phyloP scores from a whole-genome alignment of 2,113 vertebrate species.

The Daphoenositta chrysoptera region DNA sequence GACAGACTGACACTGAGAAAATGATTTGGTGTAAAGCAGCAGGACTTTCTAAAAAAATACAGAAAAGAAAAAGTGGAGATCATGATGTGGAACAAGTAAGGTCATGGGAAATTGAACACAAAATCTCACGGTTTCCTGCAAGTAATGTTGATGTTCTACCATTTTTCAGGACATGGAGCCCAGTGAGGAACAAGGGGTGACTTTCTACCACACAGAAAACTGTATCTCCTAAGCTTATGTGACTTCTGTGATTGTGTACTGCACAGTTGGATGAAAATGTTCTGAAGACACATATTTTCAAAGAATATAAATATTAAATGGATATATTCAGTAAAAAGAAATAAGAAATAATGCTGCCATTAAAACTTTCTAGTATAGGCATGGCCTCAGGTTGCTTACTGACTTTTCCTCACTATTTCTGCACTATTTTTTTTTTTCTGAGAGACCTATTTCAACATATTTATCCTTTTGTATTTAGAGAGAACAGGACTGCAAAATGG shows the following conservation, averaged over 20 bases:
- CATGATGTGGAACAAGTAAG: not conserved
- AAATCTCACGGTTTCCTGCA: not conserved
- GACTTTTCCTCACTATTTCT: not conserved
- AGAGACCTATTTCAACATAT: not conserved
- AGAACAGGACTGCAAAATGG: not conserved
- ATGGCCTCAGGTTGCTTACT: not conserved
- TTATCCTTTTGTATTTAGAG: not conserved
- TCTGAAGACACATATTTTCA: not conserved
- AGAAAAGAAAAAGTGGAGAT: not conserved
- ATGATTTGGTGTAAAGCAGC: not conserved
- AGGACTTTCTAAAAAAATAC: not conserved
- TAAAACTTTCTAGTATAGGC: not conserved
- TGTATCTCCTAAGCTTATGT: not conserved
- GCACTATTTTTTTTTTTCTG: not conserved
- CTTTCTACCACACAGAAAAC: not conserved
- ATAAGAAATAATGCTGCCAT: not conserved
- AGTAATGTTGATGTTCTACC: not conserved
- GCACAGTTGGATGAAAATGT: accelerated
- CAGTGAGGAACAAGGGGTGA: not conserved
- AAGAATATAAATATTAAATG: not conserved
- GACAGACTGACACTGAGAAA: not conserved
- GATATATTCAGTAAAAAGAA: not conserved
- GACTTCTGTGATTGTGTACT: not conserved
- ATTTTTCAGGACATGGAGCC: not conserved
- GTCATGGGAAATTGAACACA: not conserved